Evolutionary conservation across 2,888 invertebrate genomes (phyloP).

Genomic region (Oxyteleia sp.): DNA sequence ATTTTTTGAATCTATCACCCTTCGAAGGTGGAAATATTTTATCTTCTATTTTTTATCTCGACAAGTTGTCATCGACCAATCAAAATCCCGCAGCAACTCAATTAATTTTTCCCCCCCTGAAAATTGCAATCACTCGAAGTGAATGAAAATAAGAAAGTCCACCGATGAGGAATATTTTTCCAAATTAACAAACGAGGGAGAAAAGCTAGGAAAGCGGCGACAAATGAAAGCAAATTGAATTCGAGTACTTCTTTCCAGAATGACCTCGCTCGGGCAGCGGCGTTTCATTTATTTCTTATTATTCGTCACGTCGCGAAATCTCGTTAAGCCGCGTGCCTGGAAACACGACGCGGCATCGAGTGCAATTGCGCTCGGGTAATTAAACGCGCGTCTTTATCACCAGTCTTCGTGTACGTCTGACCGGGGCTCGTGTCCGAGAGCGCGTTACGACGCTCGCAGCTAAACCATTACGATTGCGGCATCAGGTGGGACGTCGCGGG

Average conservation of each 20-base stretch:
- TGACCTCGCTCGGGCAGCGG: conserved; percentile 30
- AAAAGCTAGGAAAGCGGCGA: conserved; percentile 13
- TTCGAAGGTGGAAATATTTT: too few relatives aligned
- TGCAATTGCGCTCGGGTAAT: conserved; percentile 45
- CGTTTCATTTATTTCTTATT: conserved; percentile 58
- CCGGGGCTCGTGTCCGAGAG: not conserved
- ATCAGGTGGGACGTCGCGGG: not conserved
- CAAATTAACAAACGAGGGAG: conserved; percentile 28
- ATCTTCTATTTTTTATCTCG: too few relatives aligned
- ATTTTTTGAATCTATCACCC: too few relatives aligned
- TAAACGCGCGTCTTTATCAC: conserved; percentile 46
- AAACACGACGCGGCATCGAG: conserved; percentile 27
- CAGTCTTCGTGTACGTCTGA: conserved; percentile 10
- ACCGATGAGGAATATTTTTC: conserved; percentile 26
- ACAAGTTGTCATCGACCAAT: too few relatives aligned
- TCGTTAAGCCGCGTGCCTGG: conserved; percentile 51
- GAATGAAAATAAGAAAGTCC: conserved; percentile 18
- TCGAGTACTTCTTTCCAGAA: conserved; percentile 40
- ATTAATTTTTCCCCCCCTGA: conserved; percentile 14
- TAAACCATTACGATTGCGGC: conserved; percentile 7
- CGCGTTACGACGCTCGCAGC: not conserved
- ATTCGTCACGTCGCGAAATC: conserved; percentile 59
- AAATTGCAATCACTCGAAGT: not conserved
- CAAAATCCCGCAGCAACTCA: conserved; percentile 2
- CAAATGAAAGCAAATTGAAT: conserved; percentile 54